phyloP scores from a whole-genome alignment of 2,888 invertebrate species.

The Oasisia sp. region DNA sequence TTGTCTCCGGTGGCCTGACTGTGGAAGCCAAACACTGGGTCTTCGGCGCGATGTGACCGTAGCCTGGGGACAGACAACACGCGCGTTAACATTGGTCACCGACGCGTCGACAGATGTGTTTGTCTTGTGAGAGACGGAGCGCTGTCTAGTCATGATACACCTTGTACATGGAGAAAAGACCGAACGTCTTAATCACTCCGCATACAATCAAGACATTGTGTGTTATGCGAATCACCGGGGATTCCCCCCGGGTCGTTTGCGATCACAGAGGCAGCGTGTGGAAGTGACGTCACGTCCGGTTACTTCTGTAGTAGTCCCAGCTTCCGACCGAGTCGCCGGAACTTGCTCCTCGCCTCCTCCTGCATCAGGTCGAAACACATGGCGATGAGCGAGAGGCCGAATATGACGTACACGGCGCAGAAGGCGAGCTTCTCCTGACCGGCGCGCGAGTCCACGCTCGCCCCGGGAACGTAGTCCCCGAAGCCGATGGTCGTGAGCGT shows the following conservation, averaged over 20 bases:
- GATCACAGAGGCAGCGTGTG: background rate
- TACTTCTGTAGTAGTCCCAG: conserved; percentile 56
- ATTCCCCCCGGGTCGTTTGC: background rate
- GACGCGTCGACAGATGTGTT: background rate
- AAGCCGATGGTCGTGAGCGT: conserved; percentile 67
- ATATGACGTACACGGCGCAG: conserved; percentile 62
- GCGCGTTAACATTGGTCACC: background rate
- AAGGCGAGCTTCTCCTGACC: conserved; percentile 57
- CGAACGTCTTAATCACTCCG: background rate
- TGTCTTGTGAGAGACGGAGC: background rate
- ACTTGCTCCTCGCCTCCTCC: conserved; percentile 62
- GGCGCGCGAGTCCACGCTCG: conserved; percentile 54
- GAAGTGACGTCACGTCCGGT: conserved; percentile 22
- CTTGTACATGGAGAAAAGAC: background rate
- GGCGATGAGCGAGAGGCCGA: conserved; percentile 66
- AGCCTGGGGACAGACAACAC: conserved; percentile 40
- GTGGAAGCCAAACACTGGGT: conserved; percentile 20
- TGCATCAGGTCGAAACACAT: conserved; percentile 68
- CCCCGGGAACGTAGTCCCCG: conserved; percentile 66
- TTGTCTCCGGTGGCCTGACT: background rate
- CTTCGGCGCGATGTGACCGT: conserved; percentile 52
- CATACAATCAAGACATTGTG: background rate
- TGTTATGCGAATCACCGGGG: background rate
- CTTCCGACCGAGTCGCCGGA: conserved; percentile 58
- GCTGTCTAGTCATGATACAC: background rate